Evolutionary conservation across 1,140 invertebrate species (phyloP).

Genomic region (Triops longicaudatus): DNA sequence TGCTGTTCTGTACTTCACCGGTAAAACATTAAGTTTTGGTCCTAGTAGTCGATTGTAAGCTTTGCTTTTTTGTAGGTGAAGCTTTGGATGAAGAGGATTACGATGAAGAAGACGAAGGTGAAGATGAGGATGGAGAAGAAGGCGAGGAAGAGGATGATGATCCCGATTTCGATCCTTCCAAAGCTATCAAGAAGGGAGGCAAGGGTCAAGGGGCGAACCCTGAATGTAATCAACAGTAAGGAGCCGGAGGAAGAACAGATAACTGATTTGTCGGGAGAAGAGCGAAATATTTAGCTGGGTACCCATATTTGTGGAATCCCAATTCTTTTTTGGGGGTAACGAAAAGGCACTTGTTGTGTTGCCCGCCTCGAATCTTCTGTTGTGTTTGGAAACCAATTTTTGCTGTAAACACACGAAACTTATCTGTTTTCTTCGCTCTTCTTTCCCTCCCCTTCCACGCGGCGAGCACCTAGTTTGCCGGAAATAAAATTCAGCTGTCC

Average conservation of each 20-base stretch:
- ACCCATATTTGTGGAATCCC: not conserved
- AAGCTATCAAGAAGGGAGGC: constrained; percentile 20
- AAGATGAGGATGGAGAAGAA: constrained; percentile 27
- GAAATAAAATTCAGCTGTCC: not conserved
- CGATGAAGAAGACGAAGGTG: constrained; percentile 28
- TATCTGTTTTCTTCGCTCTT: constrained; percentile 11
- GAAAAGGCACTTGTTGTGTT: not conserved
- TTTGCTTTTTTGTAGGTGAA: constrained; percentile 24
- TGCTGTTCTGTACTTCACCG: constrained; percentile 90
- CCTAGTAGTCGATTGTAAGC: not conserved
- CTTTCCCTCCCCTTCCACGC: not conserved
- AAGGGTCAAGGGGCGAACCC: constrained; percentile 27
- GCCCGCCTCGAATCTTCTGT: not conserved
- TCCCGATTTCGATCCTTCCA: constrained; percentile 28
- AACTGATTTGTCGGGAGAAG: not conserved
- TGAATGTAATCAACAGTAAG: constrained; percentile 29
- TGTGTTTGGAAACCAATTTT: not conserved
- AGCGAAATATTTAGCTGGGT: not conserved
- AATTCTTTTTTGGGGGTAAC: not conserved
- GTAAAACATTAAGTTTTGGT: constrained; percentile 37
- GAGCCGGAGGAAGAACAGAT: not conserved
- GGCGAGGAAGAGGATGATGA: constrained; percentile 29
- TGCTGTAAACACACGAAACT: not conserved
- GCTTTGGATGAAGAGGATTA: constrained; percentile 28
- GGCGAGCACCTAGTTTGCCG: not conserved